Base-by-base conservation (phyloP, 2,113 vertebrate species). In the Gorsachius goisagi region DNA sequence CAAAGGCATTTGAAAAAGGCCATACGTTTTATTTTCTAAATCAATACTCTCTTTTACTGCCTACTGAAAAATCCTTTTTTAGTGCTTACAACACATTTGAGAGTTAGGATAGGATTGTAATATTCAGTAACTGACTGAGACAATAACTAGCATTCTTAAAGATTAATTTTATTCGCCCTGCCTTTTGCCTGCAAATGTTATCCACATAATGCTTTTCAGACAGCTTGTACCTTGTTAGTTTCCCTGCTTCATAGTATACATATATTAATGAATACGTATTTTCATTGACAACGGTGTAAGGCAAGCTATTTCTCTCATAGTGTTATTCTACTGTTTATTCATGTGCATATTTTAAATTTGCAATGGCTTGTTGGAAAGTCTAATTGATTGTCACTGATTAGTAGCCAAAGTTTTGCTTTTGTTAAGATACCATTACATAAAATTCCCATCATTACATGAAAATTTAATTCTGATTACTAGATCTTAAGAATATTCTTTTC, bases 21-120 rank as follows among this genome's bases (percentile, higher is more conserved):
- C 95, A 93, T 96, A 77, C 17, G 68, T 90, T 97, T 97, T 96
- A 92, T 88, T 95, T 98, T 93, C 66, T 95, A 97, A 97, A 97
- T 96, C 95, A 95, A 96, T 98, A 92, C 49, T 97, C 94, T 94
- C 88, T 94, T 94, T 86, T 84, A 53, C 63, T 94, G 91, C 78
- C 82, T 96, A 86, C 53, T 90, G 88, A 88, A 96, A 97, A 96
- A 93, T 69, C 79, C 63, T 85, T 78, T n/a, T 78, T 81, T 90
- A 91, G 55, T 87, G 39, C 90, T 97, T 95, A 96, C 77, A 88
- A 90, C 91, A 80, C 77, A 47, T 79, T 78, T 83, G 95, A 97
- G 90, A 93, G 83, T 73, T 95, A 78, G 89, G 72, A 81, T 98
- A 96, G 41, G 79, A 85, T 88, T 92, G 89, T 96, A 96, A 95